A percentile compares a stretch with the other conserved stretches of the same genome.
phyloP scores from a whole-genome alignment of 1,140 invertebrate genomes.

The Anastrepha obliqua region DNA sequence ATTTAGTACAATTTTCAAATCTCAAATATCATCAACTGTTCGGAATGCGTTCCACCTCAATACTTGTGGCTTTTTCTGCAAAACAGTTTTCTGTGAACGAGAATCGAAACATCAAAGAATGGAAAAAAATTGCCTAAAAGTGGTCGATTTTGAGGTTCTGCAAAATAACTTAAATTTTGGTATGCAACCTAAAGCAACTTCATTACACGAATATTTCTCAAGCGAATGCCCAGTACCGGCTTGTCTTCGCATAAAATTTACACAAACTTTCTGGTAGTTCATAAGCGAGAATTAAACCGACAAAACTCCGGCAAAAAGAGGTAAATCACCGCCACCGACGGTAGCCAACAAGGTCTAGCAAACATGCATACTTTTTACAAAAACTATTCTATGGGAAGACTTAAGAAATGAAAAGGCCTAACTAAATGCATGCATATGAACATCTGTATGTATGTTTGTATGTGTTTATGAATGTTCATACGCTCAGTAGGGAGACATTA shows the following conservation, averaged over 20 bases:
- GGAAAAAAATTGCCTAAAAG: no score
- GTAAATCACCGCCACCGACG: constrained; percentile 30
- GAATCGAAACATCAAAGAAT: no score
- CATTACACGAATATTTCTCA: background rate
- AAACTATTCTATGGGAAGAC: constrained; percentile 41
- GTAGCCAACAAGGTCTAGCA: background rate
- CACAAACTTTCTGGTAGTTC: background rate
- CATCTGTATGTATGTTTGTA: constrained; percentile 17
- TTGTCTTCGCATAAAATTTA: background rate
- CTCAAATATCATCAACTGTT: no score
- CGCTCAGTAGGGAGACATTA: constrained; percentile 47
- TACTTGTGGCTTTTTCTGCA: no score
- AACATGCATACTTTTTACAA: constrained; percentile 7
- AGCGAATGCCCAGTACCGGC: background rate
- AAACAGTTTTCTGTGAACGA: no score
- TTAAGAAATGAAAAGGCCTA: background rate
- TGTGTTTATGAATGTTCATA: background rate
- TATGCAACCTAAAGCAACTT: no score
- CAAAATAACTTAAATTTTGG: no score
- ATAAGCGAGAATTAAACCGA: constrained; percentile 39
- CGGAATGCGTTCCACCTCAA: no score
- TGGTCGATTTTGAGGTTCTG: no score
- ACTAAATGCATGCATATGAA: background rate
- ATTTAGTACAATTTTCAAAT: no score
- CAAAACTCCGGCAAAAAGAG: constrained; percentile 27